Base-by-base conservation (phyloP, 2,888 invertebrate species). In the Abrostola tripartita region DNA sequence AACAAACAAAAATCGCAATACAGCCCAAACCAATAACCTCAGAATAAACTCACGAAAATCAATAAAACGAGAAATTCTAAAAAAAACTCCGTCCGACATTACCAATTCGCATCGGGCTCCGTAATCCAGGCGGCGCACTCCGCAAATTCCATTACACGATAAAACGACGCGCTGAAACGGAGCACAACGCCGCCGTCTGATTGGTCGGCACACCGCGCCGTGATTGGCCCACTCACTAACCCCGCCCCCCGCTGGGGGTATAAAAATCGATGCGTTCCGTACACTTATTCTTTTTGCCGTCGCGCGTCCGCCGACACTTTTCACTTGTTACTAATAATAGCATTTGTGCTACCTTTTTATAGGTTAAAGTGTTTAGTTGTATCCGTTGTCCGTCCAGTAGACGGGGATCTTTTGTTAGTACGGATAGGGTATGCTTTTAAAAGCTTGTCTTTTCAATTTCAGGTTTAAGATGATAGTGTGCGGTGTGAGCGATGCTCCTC, bases 61-160 rank as follows among this genome's bases (percentile, higher is more conserved):
- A 87, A 85, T 81, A 74, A 71, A 69, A 54, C 65, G 78, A 76
- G 78, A 51, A 71, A 24, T 65, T 44, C 54, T 63, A 60, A 52
- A 14, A 61, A 73, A 69, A 50, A 54, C 35, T 24, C 38, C 68
- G 62, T 61, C 64, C 58, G 38, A 79, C 85, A 86, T 85, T 83
- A 88, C 88, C 89, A 89, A 92, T 91, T 90, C 90, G 88, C 88
- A 86, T 87, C 81, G 84, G 83, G 54, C 65, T 79, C 85, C 81
- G 86, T 92, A 92, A 94, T 93, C 93, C 91, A 83, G 78, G 83
- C 81, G 76, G 82, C 82, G 76, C 89, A 88, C 87, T 86, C 81
- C 87, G 89, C 87, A 92, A 94, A 94, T 94, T 94, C 94, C 94
- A 94, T 94, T 93, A 94, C 93, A 91, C 88, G 87, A 88, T 90